Conservation (phyloP, 2,888 invertebrate genomes). For the Mythimna vitellina region DNA sequence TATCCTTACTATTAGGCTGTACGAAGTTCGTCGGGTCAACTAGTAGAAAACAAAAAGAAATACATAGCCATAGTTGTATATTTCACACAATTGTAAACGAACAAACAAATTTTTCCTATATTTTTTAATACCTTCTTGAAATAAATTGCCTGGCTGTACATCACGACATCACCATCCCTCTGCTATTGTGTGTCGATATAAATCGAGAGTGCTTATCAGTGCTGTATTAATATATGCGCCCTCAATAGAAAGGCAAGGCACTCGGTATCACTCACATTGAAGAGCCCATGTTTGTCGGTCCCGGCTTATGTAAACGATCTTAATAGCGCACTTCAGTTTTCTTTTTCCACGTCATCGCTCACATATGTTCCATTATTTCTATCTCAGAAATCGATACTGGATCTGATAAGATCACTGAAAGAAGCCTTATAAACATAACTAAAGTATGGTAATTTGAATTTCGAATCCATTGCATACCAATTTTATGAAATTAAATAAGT, state of each 20-base stretch:
- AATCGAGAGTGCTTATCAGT: conserved; percentile 63
- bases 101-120: not conserved
- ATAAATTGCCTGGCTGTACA: conserved; percentile 19
- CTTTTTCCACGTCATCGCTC: conserved; percentile 72
- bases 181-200: conserved; percentile 57
- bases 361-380: conserved; percentile 65
- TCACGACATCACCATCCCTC: not conserved
- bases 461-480: conserved; percentile 11
- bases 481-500: conserved; percentile 26
- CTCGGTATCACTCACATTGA: conserved; percentile 63
- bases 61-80: no score
- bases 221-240: conserved; percentile 69
- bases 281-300: conserved; percentile 67
- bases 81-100: conserved; percentile 7
- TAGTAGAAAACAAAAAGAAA: no score
- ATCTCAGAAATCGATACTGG: conserved; percentile 49
- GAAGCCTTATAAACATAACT: conserved; percentile 19
- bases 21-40: no score
- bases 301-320: conserved; percentile 75
- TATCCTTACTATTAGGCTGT: no score
- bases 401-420: conserved; percentile 18
- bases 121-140: conserved; percentile 6
- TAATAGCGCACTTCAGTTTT: conserved; percentile 78
- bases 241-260: conserved; percentile 57
- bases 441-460: conserved; percentile 29